Evolutionary conservation across 2,797 vertebrate genomes (phyloP).

Genomic region (Amblyraja radiata): DNA sequence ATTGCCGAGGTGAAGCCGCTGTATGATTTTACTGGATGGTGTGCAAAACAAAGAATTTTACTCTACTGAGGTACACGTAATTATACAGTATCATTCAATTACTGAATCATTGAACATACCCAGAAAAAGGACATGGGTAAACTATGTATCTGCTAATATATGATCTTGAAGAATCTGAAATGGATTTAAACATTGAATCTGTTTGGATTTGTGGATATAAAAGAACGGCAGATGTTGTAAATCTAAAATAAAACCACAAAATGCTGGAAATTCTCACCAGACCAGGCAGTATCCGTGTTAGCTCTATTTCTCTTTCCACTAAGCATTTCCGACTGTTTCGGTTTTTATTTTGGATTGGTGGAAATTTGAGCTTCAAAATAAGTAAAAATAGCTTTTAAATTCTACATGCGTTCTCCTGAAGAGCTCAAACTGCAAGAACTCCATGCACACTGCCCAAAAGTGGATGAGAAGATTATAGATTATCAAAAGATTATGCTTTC

Average conservation of each 20-base stretch:
- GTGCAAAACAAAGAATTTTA: no score
- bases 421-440: not conserved
- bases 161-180: not conserved
- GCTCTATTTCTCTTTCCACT: no score
- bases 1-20: no score
- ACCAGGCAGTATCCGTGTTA: no score
- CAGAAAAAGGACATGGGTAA: not conserved
- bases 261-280: no score
- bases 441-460: not conserved
- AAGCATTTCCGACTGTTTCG: no score
- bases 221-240: no score
- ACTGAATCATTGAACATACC: not conserved
- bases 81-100: no score
- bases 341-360: not conserved
- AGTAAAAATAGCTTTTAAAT: not conserved
- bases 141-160: not conserved
- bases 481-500: not conserved
- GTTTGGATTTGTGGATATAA: not conserved
- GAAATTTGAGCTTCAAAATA: not conserved
- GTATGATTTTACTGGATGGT: no score
- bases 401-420: not conserved
- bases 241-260: no score
- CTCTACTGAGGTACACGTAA: no score
- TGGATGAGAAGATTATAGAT: not conserved
- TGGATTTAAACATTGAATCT: not conserved